These are phyloP conservation scores for Poeciliopsis paucimaculata DNA, from an alignment of 2,797 vertebrate genomes.

Conservation along the genomic window DNA sequence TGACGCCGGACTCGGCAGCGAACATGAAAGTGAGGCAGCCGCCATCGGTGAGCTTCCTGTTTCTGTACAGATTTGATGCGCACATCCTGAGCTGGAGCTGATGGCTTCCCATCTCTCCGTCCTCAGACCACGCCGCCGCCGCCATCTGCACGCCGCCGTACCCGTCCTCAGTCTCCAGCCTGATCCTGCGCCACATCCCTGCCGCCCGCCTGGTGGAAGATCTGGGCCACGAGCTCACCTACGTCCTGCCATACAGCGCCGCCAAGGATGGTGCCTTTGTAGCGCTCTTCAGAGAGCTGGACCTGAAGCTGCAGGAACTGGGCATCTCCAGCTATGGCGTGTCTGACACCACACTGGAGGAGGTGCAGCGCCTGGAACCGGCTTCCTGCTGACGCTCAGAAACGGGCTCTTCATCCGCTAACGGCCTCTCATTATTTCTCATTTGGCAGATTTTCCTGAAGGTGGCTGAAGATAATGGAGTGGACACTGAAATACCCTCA, in stretches of 20 bases:
- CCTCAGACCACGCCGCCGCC: slow-evolving; percentile 48
- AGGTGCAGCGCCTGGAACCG: slow-evolving; percentile 69
- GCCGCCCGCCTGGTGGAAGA: slow-evolving; percentile 92
- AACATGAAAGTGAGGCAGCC: slow-evolving; percentile 95
- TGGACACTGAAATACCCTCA: slow-evolving; percentile 90
- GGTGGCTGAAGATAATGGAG: slow-evolving; percentile 95
- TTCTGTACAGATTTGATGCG: not conserved
- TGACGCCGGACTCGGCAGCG: slow-evolving; percentile 94
- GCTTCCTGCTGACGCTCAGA: not conserved
- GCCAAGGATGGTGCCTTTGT: slow-evolving; percentile 94
- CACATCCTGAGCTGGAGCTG: slow-evolving; percentile 12
- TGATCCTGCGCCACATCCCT: slow-evolving; percentile 90
- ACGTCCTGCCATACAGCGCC: slow-evolving; percentile 90
- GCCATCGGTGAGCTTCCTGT: slow-evolving; percentile 86
- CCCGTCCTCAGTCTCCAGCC: slow-evolving; percentile 87
- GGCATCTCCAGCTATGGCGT: slow-evolving; percentile 97
- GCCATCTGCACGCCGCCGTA: slow-evolving; percentile 68
- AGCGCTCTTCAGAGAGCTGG: slow-evolving; percentile 92
- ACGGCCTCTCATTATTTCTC: not conserved
- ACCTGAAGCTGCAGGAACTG: slow-evolving; percentile 88
- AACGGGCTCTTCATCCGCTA: no score
- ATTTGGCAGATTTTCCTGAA: slow-evolving; percentile 93
- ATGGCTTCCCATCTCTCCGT: slow-evolving; percentile 18
- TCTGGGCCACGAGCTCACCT: slow-evolving; percentile 94
- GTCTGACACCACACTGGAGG: slow-evolving; percentile 95